phyloP scores from a whole-genome alignment of 1,140 invertebrate genomes.

The Calycopis cecrops region DNA sequence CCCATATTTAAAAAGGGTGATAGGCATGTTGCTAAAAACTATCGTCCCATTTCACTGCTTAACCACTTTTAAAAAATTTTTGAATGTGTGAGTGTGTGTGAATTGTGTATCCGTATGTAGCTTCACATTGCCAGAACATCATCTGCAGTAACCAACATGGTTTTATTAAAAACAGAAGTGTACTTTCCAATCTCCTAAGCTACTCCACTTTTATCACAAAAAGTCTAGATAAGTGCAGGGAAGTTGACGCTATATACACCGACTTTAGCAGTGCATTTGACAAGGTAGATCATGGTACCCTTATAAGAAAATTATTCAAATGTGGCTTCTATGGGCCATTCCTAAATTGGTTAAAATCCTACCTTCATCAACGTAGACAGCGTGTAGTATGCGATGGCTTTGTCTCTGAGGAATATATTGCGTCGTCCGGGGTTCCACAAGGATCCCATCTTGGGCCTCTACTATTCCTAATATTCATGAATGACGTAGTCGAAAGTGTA shows the following conservation, averaged over 20 bases:
- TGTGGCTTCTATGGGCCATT: no score
- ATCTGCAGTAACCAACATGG: conserved; percentile 20
- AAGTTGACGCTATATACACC: conserved; percentile 19
- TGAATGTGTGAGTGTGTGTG: no score
- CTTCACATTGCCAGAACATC: conserved; percentile 7
- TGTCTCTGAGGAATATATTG: no score
- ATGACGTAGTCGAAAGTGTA: no score
- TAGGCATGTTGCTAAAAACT: conserved; percentile 16
- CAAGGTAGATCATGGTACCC: conserved; percentile 14
- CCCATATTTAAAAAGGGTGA: conserved; percentile 21
- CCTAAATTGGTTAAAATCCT: no score
- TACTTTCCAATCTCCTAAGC: conserved; percentile 13
- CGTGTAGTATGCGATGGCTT: no score
- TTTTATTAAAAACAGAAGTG: conserved; percentile 14
- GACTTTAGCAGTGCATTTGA: conserved; percentile 23
- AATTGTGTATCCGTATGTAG: conserved; percentile 15
- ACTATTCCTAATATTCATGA: no score
- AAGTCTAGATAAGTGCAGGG: conserved; percentile 7
- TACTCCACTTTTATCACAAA: conserved; percentile 12
- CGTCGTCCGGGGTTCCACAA: no score
- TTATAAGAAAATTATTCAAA: no score
- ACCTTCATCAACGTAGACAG: no score
- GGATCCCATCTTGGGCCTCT: no score
- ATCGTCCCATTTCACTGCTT: conserved; percentile 21
- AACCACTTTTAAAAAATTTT: conserved; percentile 17